Evolutionary conservation across 1,140 invertebrate genomes (phyloP), one percentile per base, ranked within the genome.

Genomic region (Adelges cooleyi): DNA sequence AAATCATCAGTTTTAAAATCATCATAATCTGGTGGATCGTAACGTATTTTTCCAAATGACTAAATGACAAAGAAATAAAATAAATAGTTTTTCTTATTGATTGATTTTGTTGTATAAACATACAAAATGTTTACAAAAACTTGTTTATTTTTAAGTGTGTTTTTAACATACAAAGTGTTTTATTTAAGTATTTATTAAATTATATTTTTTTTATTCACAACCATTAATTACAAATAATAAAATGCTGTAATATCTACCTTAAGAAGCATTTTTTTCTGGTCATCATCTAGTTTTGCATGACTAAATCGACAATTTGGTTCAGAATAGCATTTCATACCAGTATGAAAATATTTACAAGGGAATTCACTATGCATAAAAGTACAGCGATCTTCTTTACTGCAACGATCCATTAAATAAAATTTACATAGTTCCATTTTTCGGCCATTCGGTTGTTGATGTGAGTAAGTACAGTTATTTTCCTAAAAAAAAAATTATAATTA

Each of bases 351-450:
- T 80, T 97, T 97, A 77, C 95, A 98, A 36, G 95, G 95, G 75
- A 95, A 98, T 74, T 97, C 93, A 70, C 87, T 85, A 79, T 98
- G 95, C 86, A 98, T 90, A 73, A 95, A 98, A 3, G 92, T 79
- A 79, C 95, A 98, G 75, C 93, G 92, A 68, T 95, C 91, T 68
- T 89, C 84, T 79, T 97, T 97, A 9, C 89, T 89, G 78, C 95
- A 98, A 74, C 90, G 92, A 65, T 94, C 91, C 82, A 90, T 92
- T 42, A 96, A 74, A 77, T 96, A 97, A 78, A 95, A 98, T 78
- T 97, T 97, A 75, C 95, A 98, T 0, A 97, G 76, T 74, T 98
- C 94, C 80, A 92, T 82, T 78, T 95, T 95, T 65, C 90, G 82
- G 1, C 85, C 84, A 33, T 86, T 87, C 50, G 84, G 78, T 56